These are phyloP conservation scores for Manis crassicaudata DNA, from an alignment of 2,797 vertebrate species.

Conservation along the genomic window DNA sequence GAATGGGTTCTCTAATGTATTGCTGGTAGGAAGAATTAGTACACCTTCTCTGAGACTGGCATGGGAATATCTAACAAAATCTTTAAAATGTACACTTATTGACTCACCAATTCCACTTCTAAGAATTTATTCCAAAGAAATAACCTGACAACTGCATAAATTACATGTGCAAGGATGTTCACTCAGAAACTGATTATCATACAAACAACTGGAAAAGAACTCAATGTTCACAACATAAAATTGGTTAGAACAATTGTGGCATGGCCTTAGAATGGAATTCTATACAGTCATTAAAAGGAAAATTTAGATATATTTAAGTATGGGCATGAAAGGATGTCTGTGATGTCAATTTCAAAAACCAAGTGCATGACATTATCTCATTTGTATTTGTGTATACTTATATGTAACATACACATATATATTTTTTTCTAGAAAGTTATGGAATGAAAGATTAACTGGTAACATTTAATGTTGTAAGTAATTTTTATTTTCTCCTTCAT, in stretches of 20 bases:
- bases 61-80: neutral
- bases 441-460: slow-evolving; percentile 23
- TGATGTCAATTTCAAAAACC: neutral
- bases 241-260: slow-evolving; percentile 13
- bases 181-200: slow-evolving; percentile 19
- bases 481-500: slow-evolving; percentile 31
- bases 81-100: slow-evolving; percentile 12
- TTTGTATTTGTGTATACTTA: neutral
- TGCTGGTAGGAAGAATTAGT: neutral
- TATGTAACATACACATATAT: neutral
- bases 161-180: neutral
- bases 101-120: slow-evolving; percentile 27
- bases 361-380: neutral
- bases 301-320: slow-evolving; percentile 32
- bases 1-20: neutral
- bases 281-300: neutral
- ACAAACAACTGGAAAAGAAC: slow-evolving; percentile 24
- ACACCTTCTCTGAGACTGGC: neutral
- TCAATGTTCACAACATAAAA: slow-evolving; percentile 29
- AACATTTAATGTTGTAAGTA: neutral
- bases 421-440: neutral
- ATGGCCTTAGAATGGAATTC: slow-evolving; percentile 28
- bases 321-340: slow-evolving; percentile 22
- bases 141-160: neutral
- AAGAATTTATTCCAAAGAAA: slow-evolving; percentile 34